These are phyloP conservation scores for Trachemys scripta DNA, from an alignment of 2,113 vertebrate species.

Conservation along the genomic window DNA sequence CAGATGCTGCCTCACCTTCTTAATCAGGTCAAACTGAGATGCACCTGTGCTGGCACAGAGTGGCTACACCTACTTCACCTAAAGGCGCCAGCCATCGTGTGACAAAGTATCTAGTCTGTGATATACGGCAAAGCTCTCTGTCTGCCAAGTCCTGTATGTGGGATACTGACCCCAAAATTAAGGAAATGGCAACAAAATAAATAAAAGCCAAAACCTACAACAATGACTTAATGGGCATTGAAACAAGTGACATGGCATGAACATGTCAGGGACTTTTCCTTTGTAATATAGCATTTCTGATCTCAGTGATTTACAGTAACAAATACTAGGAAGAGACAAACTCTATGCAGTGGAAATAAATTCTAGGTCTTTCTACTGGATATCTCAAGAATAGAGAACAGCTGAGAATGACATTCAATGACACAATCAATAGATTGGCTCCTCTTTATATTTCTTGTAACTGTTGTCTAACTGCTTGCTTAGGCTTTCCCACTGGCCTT, in stretches of 20 bases:
- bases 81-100: not conserved
- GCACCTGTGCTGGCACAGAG: not conserved
- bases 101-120: not conserved
- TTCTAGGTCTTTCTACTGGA: not conserved
- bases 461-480: slow-evolving; percentile 60
- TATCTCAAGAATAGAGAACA: slow-evolving; percentile 5
- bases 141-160: not conserved
- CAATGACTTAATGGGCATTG: not conserved
- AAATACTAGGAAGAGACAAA: not conserved
- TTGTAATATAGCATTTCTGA: slow-evolving; percentile 31
- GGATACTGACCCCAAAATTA: not conserved
- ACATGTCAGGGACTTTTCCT: not conserved
- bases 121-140: not conserved
- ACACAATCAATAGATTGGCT: slow-evolving; percentile 49
- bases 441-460: slow-evolving; percentile 57
- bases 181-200: not conserved
- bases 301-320: not conserved
- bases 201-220: not conserved
- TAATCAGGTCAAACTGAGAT: not conserved
- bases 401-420: not conserved
- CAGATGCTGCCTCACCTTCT: not conserved
- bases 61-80: not conserved
- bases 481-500: slow-evolving; percentile 25
- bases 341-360: not conserved
- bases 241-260: slow-evolving; percentile 8